Evolutionary conservation across 2,888 invertebrate species (phyloP), one percentile per base, ranked within the genome.

Genomic region (Stratiomys singularior): DNA sequence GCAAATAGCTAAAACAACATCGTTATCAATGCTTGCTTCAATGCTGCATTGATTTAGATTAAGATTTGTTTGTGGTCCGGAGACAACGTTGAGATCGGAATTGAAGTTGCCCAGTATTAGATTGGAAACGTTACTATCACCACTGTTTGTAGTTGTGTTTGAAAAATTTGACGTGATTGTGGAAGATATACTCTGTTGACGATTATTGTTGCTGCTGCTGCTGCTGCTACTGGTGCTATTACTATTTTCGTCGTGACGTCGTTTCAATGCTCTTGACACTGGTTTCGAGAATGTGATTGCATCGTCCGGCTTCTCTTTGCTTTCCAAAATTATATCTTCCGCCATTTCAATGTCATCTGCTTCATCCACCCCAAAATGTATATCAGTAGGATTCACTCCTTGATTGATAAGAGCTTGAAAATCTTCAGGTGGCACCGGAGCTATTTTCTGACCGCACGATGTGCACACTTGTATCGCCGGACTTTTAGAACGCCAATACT

Each of bases 401-500:
- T 91, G 91, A 86, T 91, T 91, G n/a, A 90, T 87, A 77, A 90
- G 83, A 25, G 89, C 89, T 82, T 91, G 90, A 63, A 91, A 84
- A 83, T 92, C 92, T 81, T 92, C 92, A 1, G 88, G 86, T 0
- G 89, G 89, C 72, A 90, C 86, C 1, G 86, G 85, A 13, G 87
- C 84, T 81, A 90, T 88, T 77, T 89, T 89, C 78, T 89, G 90
- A 77, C 94, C 94, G 84, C 94, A 95, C 81, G 92, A 91, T 46
- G 90, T 92, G 84, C 95, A 95, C 77, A 93, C 90, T 80, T 92
- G 91, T 82, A 90, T 90, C 80, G 95, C 94, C 13, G 95, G 94
- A 80, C 95, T 94, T 82, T 95, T 95, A 58, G 95, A 95, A 78
- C 96, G 92, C 95, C 95, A 96, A 87, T 95, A 96, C 87, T 96